These are phyloP conservation scores for Leuciscus waleckii DNA, from an alignment of 2,797 vertebrate genomes.

Conservation along the genomic window DNA sequence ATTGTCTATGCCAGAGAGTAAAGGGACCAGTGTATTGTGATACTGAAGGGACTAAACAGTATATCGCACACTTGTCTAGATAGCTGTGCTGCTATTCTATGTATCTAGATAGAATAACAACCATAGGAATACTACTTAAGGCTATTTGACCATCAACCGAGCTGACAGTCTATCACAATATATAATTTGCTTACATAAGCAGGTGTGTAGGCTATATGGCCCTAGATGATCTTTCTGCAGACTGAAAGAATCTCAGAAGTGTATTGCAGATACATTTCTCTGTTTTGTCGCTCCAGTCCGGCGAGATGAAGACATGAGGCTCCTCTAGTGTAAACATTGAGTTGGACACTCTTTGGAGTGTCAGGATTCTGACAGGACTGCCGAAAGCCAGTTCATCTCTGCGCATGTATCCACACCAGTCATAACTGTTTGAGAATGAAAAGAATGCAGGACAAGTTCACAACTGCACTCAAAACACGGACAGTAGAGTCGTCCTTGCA, in stretches of 20 bases:
- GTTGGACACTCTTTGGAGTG: slow-evolving; percentile 55
- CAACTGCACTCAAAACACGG: not conserved
- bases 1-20: not conserved
- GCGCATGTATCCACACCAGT: slow-evolving; percentile 44
- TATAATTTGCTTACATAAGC: slow-evolving; percentile 38
- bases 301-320: slow-evolving; percentile 54
- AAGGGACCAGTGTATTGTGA: not conserved
- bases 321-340: slow-evolving; percentile 53
- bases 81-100: slow-evolving; percentile 1
- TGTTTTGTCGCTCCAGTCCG: slow-evolving; percentile 58
- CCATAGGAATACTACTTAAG: slow-evolving; percentile 3
- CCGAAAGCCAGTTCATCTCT: slow-evolving; percentile 50
- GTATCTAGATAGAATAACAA: not conserved
- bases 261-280: slow-evolving; percentile 43
- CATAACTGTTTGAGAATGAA: slow-evolving; percentile 37
- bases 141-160: slow-evolving; percentile 8
- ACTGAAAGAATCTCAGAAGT: slow-evolving; percentile 27
- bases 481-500: slow-evolving; percentile 3
- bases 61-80: not conserved
- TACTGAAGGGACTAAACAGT: slow-evolving; percentile 5
- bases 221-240: slow-evolving; percentile 38
- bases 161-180: not conserved
- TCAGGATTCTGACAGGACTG: slow-evolving; percentile 58
- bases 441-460: slow-evolving; percentile 39
- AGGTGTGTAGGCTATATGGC: slow-evolving; percentile 11